Conservation (phyloP, 2,888 invertebrate genomes). For the Brachycybe producta region DNA sequence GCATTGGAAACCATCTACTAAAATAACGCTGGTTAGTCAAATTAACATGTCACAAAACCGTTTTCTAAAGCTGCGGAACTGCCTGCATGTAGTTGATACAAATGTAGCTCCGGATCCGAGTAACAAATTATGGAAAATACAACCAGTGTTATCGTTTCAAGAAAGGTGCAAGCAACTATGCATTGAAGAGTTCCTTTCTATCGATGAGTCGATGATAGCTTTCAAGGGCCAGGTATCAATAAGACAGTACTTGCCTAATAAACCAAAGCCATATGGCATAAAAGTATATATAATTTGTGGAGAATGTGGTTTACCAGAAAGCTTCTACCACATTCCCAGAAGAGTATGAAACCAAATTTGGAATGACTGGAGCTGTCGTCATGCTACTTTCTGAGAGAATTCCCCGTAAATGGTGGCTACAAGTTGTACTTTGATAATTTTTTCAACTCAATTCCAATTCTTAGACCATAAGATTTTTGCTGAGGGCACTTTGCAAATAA, state of each 20-base stretch:
- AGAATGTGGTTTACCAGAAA: conserved; percentile 28
- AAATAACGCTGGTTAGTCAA: no score
- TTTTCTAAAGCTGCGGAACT: conserved; percentile 19
- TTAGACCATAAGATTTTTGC: not conserved
- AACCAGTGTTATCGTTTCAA: conserved; percentile 23
- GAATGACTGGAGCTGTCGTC: no score
- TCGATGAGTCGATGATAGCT: conserved; percentile 29
- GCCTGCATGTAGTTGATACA: conserved; percentile 21
- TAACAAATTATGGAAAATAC: conserved; percentile 23
- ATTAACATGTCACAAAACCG: conserved; percentile 20
- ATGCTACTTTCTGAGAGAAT: no score
- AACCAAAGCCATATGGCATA: conserved; percentile 28
- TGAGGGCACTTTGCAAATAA: not conserved
- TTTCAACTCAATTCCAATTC: conserved; percentile 2
- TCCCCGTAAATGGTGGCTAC: no score
- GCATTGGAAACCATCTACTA: no score
- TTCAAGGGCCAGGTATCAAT: conserved; percentile 25
- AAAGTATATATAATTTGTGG: conserved; percentile 26
- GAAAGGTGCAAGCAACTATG: conserved; percentile 34
- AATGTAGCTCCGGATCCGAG: conserved; percentile 11
- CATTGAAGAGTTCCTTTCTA: conserved; percentile 33
- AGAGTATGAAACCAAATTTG: no score
- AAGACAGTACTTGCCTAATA: conserved; percentile 27
- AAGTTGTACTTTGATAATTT: conserved; percentile 19
- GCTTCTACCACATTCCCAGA: conserved; percentile 23